These are phyloP conservation scores for Emydura subglobosa DNA, from an alignment of 2,113 vertebrate genomes.

Conservation along the genomic window DNA sequence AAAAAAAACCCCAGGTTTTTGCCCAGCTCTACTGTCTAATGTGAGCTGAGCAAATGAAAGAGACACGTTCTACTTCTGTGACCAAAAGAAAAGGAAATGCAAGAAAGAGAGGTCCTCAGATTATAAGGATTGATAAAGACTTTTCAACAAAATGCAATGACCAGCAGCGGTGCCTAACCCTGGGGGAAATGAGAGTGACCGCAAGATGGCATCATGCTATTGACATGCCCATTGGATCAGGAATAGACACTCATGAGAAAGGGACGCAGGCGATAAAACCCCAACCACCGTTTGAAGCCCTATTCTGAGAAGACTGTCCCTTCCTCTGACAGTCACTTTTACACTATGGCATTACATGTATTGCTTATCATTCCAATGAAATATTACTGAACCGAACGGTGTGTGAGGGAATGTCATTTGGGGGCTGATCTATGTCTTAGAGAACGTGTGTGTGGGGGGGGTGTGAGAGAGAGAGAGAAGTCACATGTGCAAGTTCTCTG, in stretches of 20 bases:
- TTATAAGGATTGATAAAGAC: slow-evolving; percentile 62
- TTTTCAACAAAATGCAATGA: slow-evolving; percentile 67
- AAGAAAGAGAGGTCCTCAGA: slow-evolving; percentile 44
- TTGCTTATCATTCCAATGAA: slow-evolving; percentile 22
- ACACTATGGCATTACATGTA: fast-evolving
- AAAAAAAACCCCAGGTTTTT: neutral
- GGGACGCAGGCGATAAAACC: slow-evolving; percentile 41
- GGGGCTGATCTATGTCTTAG: neutral
- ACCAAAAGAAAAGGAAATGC: slow-evolving; percentile 63
- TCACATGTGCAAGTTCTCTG: neutral
- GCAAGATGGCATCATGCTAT: slow-evolving; percentile 33
- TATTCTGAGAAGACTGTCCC: neutral
- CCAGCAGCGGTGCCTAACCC: slow-evolving; percentile 55
- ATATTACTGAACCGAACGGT: fast-evolving
- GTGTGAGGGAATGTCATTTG: neutral
- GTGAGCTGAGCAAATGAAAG: slow-evolving; percentile 18
- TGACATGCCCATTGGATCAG: neutral
- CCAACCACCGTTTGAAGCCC: neutral
- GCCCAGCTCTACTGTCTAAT: neutral
- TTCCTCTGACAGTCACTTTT: slow-evolving; percentile 19
- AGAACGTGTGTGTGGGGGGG: neutral
- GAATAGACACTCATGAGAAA: slow-evolving; percentile 46
- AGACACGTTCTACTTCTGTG: slow-evolving; percentile 17
- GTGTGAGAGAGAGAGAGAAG: too few species aligned
- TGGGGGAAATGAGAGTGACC: slow-evolving; percentile 24